A percentile compares a stretch with the other conserved stretches of the same genome.
These are phyloP conservation scores for Polietes domitor DNA, from an alignment of 2,888 invertebrate genomes.

Conservation along the genomic window DNA sequence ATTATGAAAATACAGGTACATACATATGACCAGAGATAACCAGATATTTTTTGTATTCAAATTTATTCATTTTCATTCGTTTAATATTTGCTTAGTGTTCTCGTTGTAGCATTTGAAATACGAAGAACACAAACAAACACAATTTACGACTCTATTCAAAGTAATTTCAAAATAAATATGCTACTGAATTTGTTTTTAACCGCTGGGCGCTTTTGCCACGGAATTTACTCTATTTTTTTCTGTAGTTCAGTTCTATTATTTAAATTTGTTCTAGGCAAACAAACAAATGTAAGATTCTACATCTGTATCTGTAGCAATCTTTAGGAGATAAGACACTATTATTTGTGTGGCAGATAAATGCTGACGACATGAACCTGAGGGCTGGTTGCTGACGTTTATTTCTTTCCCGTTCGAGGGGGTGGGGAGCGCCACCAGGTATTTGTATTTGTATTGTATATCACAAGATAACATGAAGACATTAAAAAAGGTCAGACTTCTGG, in stretches of 20 bases:
- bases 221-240: not conserved
- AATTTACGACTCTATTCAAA: slow-evolving; percentile 49
- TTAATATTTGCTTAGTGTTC: slow-evolving; percentile 54
- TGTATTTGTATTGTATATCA: not conserved
- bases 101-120: not conserved
- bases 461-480: too few relatives aligned
- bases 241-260: not conserved
- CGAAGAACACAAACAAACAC: slow-evolving; percentile 39
- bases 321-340: not conserved
- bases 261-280: slow-evolving; percentile 50
- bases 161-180: slow-evolving; percentile 57
- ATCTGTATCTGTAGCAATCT: not conserved
- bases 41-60: slow-evolving; percentile 8
- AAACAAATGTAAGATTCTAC: too few relatives aligned
- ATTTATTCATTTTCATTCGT: not conserved
- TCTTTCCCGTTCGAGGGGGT: not conserved
- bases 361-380: slow-evolving; percentile 15
- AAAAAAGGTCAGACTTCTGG: not conserved
- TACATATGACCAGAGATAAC: slow-evolving; percentile 42
- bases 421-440: not conserved
- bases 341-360: not conserved
- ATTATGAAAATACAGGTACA: slow-evolving; percentile 68
- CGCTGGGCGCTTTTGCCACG: not conserved
- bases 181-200: slow-evolving; percentile 51
- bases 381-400: not conserved